A percentile compares a stretch with the other conserved stretches of the same genome.
Evolutionary conservation across 2,797 vertebrate genomes (phyloP).

Genomic region (Rhynchonycteris naso): DNA sequence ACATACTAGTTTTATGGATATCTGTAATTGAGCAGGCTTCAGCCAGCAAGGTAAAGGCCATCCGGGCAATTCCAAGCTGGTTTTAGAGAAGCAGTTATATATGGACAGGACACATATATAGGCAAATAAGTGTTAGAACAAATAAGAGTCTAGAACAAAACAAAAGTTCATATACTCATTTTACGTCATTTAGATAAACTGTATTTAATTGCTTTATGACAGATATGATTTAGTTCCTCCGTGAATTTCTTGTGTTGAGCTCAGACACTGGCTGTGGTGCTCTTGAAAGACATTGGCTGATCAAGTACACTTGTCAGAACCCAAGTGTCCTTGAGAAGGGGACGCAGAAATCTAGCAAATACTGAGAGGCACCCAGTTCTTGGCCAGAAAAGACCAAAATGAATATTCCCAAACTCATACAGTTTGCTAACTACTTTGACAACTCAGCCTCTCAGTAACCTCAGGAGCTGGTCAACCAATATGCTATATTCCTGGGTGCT

Average conservation of each 20-base stretch:
- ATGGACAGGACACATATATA: neutral
- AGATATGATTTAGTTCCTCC: neutral
- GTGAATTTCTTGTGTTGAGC: neutral
- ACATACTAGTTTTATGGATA: conserved; percentile 10
- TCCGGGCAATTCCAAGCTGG: neutral
- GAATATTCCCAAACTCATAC: neutral
- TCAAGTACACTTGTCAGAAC: neutral
- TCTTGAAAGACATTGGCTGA: neutral
- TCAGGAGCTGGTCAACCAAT: neutral
- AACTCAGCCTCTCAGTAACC: neutral
- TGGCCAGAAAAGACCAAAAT: neutral
- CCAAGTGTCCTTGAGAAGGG: neutral
- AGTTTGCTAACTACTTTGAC: neutral
- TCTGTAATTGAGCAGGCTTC: conserved; percentile 4
- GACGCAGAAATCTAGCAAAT: neutral
- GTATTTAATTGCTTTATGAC: neutral
- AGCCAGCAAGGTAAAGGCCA: neutral
- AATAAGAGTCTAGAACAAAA: neutral
- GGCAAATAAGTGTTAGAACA: neutral
- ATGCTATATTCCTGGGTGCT: neutral
- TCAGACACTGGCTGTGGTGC: neutral
- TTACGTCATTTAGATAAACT: neutral
- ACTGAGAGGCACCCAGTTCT: neutral
- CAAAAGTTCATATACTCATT: neutral
- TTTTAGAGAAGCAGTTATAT: neutral